Conservation (phyloP, 2,797 vertebrate genomes). For the Eupleurogrammus muticus region DNA sequence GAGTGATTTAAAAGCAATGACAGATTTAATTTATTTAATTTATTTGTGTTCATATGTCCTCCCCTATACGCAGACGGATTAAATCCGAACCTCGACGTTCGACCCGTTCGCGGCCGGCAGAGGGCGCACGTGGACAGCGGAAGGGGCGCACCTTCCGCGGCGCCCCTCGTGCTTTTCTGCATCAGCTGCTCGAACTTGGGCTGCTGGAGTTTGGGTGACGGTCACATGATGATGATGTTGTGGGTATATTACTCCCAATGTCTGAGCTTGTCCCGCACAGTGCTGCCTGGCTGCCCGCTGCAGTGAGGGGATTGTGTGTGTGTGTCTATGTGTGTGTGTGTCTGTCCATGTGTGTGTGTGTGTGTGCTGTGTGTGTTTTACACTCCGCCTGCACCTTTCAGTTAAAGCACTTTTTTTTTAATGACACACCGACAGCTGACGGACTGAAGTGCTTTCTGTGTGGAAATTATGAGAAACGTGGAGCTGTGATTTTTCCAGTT, state of each 20-base stretch:
- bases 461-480: conserved; percentile 62
- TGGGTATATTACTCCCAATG: conserved; percentile 61
- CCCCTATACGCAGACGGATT: no score
- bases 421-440: conserved; percentile 16
- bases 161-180: not conserved
- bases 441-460: conserved; percentile 17
- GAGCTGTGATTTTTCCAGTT: conserved; percentile 59
- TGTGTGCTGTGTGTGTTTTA: conserved; percentile 4
- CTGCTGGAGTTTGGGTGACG: conserved; percentile 47
- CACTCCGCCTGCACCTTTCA: not conserved
- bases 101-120: conserved; percentile 25
- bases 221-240: conserved; percentile 74
- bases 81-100: no score
- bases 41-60: no score
- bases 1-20: not conserved
- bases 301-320: not conserved
- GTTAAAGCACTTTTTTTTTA: not conserved
- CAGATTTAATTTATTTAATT: no score
- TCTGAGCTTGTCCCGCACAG: conserved; percentile 21
- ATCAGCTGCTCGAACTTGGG: conserved; percentile 37
- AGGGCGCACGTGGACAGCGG: conserved; percentile 23
- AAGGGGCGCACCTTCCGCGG: not conserved
- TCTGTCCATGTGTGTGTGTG: no score
- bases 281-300: conserved; percentile 23
- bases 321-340: no score